Percentiles rank a stretch among this genome's conserved stretches.
Conservation (phyloP, 2,888 invertebrate species). For the Luperina nickerlii region DNA sequence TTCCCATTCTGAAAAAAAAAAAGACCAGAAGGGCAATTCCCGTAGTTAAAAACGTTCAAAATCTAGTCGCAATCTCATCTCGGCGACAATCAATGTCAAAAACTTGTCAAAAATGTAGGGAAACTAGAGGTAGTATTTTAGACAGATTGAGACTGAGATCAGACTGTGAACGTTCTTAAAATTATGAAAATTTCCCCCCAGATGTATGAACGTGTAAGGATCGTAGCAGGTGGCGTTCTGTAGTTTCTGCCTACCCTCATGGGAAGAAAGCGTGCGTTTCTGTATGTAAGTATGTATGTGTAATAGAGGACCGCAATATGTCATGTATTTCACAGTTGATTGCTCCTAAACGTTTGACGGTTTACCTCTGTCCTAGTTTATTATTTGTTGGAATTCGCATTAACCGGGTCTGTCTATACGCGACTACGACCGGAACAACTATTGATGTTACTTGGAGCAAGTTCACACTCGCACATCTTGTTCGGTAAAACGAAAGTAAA, state of each 20-base stretch:
- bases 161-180: too few species aligned
- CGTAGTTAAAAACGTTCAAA: too few species aligned
- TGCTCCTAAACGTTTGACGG: not conserved
- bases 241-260: not conserved
- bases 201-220: not conserved
- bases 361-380: slow-evolving; percentile 37
- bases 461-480: slow-evolving; percentile 37
- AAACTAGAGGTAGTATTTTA: too few species aligned
- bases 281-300: not conserved
- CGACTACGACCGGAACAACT: slow-evolving; percentile 16
- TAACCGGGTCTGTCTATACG: slow-evolving; percentile 17
- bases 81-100: too few species aligned
- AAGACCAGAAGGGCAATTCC: not conserved
- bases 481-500: slow-evolving; percentile 3
- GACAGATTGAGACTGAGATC: too few species aligned
- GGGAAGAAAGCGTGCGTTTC: not conserved
- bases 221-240: too few species aligned
- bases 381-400: slow-evolving; percentile 40
- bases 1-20: too few species aligned
- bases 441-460: slow-evolving; percentile 37
- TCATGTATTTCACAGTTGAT: not conserved
- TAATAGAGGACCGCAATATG: not conserved
- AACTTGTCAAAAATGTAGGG: too few species aligned
- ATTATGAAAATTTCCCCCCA: too few species aligned
- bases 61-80: too few species aligned